Percentiles rank a stretch among this genome's conserved stretches.
Evolutionary conservation across 2,888 invertebrate genomes (phyloP).

Genomic region (Deilephila porcellus): DNA sequence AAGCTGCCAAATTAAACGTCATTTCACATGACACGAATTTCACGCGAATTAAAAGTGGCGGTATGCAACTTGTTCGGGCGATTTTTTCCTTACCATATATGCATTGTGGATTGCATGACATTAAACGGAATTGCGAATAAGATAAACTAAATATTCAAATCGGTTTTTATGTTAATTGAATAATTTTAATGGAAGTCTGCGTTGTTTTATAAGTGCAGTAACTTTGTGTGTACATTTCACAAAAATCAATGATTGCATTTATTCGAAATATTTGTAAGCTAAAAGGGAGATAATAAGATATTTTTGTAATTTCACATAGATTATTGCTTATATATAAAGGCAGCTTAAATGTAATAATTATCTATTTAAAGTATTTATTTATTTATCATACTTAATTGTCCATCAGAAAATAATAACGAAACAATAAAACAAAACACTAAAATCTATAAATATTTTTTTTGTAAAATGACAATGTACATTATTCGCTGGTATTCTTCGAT

Average conservation of each 20-base stretch:
- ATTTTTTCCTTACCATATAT: neutral
- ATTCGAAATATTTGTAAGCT: neutral
- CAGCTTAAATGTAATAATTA: no score
- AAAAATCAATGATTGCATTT: neutral
- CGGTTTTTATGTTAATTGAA: neutral
- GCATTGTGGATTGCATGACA: neutral
- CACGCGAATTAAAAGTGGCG: conserved; percentile 10
- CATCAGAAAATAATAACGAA: no score
- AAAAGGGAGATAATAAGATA: no score
- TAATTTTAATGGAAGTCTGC: neutral
- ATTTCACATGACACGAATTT: conserved; percentile 4
- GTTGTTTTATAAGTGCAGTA: neutral
- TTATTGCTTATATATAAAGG: no score
- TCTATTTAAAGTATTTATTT: no score
- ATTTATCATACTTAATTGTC: no score
- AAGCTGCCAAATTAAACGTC: conserved; percentile 1
- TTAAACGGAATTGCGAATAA: neutral
- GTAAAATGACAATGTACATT: neutral
- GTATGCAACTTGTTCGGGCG: neutral
- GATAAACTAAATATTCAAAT: neutral
- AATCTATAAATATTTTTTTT: no score
- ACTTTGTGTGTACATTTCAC: neutral
- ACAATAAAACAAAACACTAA: no score
- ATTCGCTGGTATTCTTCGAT: neutral
- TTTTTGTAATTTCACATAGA: neutral